Evolutionary conservation across 2,113 vertebrate species (phyloP), one percentile per base, ranked within the genome.

Genomic region (Maccullochella peelii): DNA sequence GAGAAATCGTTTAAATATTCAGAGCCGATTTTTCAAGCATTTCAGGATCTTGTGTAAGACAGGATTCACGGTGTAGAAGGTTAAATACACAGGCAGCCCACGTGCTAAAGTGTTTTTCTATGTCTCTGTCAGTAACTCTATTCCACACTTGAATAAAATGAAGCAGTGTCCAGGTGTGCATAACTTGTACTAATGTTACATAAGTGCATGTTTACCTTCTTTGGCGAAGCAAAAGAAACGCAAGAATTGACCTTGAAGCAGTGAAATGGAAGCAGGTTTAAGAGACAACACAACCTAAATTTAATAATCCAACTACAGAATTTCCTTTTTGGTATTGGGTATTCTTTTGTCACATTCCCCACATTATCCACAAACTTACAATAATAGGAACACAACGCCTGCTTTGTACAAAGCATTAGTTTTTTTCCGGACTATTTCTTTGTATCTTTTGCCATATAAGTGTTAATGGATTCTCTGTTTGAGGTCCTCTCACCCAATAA

Each of bases 51-150:
- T 42, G 30, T 67, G 62, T 70, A 33, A 25, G 69, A 73, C 33
- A 70, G 57, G 59, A 52, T 30, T 67, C 33, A 38, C 38, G 6
- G 67, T 59, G 70, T 20, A 36, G 54, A 55, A 79, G 63, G 76
- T 68, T 80, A 82, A 84, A 80, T 50, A 62, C 59, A 42, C 42
- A 33, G 58, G 58, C 78, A 33, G 75, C 27, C 25, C 16, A n/a
- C 9, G 1, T 33, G 38, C 21, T 50, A 2, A 42, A 80, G 58
- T 63, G 78, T 68, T 68, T 86, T 86, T 82, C 20, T 70, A 62
- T 84, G 78, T 90, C 52, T 73, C 61, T 79, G 84, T 77, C 77
- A 50, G 25, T 5, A 33, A 15, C 49, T 76, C 47, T 52, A 61
- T 59, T 57, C 57, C 47, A 49, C 66, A 21, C 18, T 54, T 7